phyloP scores from a whole-genome alignment of 1,140 invertebrate species.

The Mamestra configurata region DNA sequence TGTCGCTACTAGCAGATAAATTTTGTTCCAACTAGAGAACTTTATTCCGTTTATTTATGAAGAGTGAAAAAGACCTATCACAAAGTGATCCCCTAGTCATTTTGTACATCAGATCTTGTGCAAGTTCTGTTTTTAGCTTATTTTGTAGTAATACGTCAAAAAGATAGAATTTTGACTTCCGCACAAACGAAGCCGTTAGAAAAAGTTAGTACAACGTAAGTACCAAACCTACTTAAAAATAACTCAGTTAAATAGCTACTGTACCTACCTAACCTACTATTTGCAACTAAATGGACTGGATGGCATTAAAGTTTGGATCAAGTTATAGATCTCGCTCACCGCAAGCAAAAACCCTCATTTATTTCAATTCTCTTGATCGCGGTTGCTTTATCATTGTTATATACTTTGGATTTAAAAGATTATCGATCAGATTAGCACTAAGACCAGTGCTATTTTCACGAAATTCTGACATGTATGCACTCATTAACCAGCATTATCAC shows the following conservation, averaged over 20 bases:
- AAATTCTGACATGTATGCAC: no score
- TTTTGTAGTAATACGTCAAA: no score
- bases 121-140: no score
- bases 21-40: not conserved
- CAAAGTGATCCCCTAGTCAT: no score
- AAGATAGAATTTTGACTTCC: no score
- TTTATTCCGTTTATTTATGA: not conserved
- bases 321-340: not conserved
- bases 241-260: no score
- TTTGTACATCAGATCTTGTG: no score
- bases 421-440: not conserved
- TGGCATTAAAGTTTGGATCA: not conserved
- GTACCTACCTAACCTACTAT: no score
- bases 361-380: not conserved
- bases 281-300: not conserved
- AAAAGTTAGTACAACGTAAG: no score
- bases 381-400: not conserved
- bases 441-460: not conserved
- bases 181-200: no score
- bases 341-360: not conserved
- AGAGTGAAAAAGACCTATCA: no score
- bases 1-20: not conserved
- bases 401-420: not conserved
- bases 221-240: no score
- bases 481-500: not conserved